phyloP scores from a whole-genome alignment of 2,888 invertebrate genomes.

The Apamea anceps region DNA sequence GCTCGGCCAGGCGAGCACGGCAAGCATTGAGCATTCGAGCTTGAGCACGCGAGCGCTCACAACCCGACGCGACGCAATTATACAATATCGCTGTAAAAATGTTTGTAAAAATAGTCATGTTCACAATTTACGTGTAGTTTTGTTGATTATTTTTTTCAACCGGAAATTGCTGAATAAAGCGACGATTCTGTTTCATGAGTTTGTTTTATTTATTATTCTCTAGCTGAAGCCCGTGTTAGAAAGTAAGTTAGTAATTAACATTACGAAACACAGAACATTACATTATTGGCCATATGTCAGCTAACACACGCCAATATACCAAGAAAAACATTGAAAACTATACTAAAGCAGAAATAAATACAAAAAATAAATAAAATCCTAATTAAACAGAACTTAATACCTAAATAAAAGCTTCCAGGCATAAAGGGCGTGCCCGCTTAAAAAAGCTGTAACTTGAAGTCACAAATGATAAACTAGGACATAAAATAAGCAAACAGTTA shows the following conservation, averaged over 20 bases:
- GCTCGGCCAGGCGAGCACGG: constrained; percentile 24
- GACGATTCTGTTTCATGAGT: constrained; percentile 87
- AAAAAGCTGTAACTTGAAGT: no score
- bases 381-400: not conserved
- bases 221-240: not conserved
- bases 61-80: constrained; percentile 67
- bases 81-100: constrained; percentile 86
- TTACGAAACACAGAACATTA: not conserved
- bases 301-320: not conserved
- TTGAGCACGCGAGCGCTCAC: constrained; percentile 23
- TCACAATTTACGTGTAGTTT: constrained; percentile 89
- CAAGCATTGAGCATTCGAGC: constrained; percentile 16
- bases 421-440: not conserved
- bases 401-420: not conserved
- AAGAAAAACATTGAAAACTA: not conserved
- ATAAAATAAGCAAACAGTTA: no score
- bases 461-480: no score
- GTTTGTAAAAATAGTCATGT: constrained; percentile 89
- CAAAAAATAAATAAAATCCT: no score
- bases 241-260: not conserved
- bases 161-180: constrained; percentile 89
- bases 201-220: constrained; percentile 78
- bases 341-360: no score
- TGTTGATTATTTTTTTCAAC: constrained; percentile 87
- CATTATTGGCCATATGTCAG: not conserved